phyloP scores from a whole-genome alignment of 2,113 vertebrate species.

The Hassar affinis region DNA sequence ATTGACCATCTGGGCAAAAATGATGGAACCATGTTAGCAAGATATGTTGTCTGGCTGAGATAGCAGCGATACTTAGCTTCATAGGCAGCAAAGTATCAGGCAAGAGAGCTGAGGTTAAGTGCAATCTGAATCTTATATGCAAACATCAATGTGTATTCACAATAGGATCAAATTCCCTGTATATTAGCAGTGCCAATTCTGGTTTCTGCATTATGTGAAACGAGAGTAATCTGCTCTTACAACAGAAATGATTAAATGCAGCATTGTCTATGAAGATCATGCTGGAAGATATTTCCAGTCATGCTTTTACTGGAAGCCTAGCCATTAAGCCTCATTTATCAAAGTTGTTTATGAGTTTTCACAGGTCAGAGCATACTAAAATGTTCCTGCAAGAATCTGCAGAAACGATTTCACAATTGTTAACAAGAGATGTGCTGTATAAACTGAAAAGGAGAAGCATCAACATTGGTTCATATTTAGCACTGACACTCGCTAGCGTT shows the following conservation, averaged over 20 bases:
- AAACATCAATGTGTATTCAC: background rate
- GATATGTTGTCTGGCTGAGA: background rate
- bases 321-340: background rate
- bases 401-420: no score
- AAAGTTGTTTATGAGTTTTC: no score
- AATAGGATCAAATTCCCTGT: background rate
- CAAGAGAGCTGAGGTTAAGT: background rate
- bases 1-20: constrained; percentile 24
- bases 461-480: no score
- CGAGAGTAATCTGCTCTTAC: background rate
- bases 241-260: background rate
- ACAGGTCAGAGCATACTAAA: background rate
- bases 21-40: constrained; percentile 1
- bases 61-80: background rate
- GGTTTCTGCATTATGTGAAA: background rate
- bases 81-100: background rate
- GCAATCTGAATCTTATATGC: background rate
- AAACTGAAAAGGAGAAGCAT: no score
- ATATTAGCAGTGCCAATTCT: background rate
- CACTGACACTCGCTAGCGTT: no score
- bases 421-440: no score
- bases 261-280: background rate
- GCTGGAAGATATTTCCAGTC: background rate
- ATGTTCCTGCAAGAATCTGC: no score
- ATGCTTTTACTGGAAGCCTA: background rate